Base-by-base conservation (phyloP, 2,797 vertebrate genomes). In the Betta splendens region DNA sequence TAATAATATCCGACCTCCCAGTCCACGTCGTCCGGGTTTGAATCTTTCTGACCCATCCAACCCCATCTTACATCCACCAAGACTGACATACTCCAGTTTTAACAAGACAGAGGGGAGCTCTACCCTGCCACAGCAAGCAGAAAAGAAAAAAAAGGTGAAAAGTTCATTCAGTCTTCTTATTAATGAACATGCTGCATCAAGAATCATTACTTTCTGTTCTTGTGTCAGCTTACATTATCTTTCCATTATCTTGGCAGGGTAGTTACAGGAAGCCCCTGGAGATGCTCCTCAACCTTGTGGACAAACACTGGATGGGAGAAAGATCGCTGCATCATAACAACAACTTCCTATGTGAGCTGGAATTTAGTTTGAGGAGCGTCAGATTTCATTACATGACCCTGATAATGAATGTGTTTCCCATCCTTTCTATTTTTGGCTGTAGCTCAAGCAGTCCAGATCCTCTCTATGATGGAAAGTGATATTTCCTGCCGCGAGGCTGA, bases 261-360 rank as follows among this genome's bases (percentile, higher is more conserved):
- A 65, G 75, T 38, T 92, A 90, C 32, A 85, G 89, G 73, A 91
- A 91, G 23, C 86, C 88, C 3, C 80, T 94, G 56, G 91, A 93
- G 59, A 79, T 85, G 11, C 89, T 95, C 8, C 87, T 96, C 1
- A 87, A 90, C 61, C 86, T 94, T 1, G 91, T 95, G 66, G 93
- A 94, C 76, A 92, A 91, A 80, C 86, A 93, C 72, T 94, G 94
- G 92, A 81, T 59, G 0, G 92, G 91, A 48, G 72, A 83, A 74
- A 85, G 65, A 36, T 92, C 93, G 1, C 89, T 93, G 56, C 93
- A 90, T 35, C 48, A 85, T 52, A 89, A 93, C 29, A 85, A 91
- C 68, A 87, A 77, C 38, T 93, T 95, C 89, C 91, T 93, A 22
- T 90, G 94, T 94, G 82, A 93, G 94, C 89, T 45, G 39, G 40